A percentile compares a stretch with the other conserved stretches of the same genome.
Evolutionary conservation across 2,113 vertebrate species (phyloP).

Genomic region (Hemiscyllium ocellatum): DNA sequence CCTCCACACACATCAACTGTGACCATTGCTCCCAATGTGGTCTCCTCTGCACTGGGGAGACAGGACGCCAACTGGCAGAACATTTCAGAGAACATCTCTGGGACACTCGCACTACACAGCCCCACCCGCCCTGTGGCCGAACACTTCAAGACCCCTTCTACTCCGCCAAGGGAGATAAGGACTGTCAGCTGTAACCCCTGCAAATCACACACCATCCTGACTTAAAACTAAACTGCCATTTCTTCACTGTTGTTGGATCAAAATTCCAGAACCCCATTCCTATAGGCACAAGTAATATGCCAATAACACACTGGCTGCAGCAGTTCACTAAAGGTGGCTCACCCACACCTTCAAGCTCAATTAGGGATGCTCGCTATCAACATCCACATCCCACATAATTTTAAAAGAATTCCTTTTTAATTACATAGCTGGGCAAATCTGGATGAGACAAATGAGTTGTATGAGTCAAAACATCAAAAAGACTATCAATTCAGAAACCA

Average conservation of each 20-base stretch:
- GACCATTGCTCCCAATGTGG: no score
- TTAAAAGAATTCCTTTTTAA: neutral
- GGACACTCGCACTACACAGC: no score
- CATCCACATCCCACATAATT: neutral
- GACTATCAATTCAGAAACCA: neutral
- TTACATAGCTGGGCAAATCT: neutral
- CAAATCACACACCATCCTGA: neutral
- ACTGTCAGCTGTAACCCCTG: neutral
- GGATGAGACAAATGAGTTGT: neutral
- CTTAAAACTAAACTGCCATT: neutral
- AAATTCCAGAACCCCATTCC: neutral
- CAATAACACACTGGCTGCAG: neutral
- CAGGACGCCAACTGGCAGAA: no score
- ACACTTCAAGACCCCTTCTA: no score
- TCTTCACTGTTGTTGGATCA: neutral
- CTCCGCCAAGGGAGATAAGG: neutral
- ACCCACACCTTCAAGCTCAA: neutral
- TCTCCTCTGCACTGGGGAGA: no score
- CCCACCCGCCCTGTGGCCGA: no score
- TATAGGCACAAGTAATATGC: neutral
- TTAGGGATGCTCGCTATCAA: neutral
- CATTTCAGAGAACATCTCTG: no score
- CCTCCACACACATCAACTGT: no score
- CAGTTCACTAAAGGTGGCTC: neutral
- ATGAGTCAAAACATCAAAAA: neutral